Base-by-base conservation (phyloP, 2,113 vertebrate genomes). In the Rhinopithecus roxellana region DNA sequence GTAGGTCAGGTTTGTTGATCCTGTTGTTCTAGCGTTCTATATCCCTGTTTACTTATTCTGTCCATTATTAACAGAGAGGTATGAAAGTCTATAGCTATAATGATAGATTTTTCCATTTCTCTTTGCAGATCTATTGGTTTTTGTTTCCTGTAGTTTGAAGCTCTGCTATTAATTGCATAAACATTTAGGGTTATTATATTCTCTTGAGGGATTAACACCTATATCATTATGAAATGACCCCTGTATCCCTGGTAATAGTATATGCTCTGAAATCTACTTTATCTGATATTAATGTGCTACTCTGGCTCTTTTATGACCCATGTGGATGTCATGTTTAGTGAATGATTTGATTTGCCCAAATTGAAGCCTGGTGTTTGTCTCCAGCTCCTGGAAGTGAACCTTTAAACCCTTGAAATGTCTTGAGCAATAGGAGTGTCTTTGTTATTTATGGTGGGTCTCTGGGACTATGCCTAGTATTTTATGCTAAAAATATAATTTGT, bases 1-100 rank as follows among this genome's bases (percentile, higher is more conserved):
- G 35, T 43, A 13, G 25, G n/a, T 9, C 3, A 1, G 5, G 1
- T 8, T 40, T 43, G 35, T n/a, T 22, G 30, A 35, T 48, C 3
- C 27, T 9, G 1, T 27, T 30, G 30, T 35, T 8, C 82, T 23
- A 25, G 20, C 1, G 16, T 64, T 30, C 52, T 38, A 2, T 43
- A 27, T 23, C 40, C 30, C 45, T 64, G 22, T 30, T 45, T 9
- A 6, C n/a, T 64, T 52, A 8, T 4, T 87, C 52, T 75, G 8
- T 25, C 16, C 32, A 25, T 23, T 55, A 59, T 23, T 45, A 55
- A 45, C 32, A 18, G 74, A 61, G 12, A 67, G 38, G 67, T 74
- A 43, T 75, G 35, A 59, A 23, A 43, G 52, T 79, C 13, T 48
- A 2, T 40, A 35, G 27, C 22, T 57, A 16, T 38, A 22, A 25